Conservation (phyloP, 2,888 invertebrate genomes). For the Neoitamus cyanurus region DNA sequence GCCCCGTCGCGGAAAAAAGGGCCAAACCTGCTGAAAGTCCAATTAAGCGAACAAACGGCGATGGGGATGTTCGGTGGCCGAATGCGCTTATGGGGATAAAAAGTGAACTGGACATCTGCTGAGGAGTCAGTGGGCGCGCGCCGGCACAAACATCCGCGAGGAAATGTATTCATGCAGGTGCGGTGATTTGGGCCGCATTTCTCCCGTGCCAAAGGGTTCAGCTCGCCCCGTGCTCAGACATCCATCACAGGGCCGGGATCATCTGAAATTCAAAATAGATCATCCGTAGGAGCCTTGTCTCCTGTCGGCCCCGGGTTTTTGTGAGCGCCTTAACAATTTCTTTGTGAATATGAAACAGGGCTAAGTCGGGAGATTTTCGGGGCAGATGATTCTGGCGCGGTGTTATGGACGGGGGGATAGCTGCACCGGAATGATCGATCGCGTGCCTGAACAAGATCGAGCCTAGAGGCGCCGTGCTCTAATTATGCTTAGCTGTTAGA, state of each 20-base stretch:
- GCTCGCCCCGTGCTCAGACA: not conserved
- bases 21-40: not conserved
- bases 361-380: not conserved
- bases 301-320: not conserved
- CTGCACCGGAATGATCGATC: slow-evolving; percentile 32
- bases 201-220: slow-evolving; percentile 25
- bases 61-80: slow-evolving; percentile 56
- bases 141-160: not conserved
- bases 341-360: not conserved
- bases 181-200: slow-evolving; percentile 20
- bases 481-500: slow-evolving; percentile 25
- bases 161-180: slow-evolving; percentile 40
- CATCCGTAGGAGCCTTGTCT: slow-evolving; percentile 27
- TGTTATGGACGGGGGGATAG: not conserved
- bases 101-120: slow-evolving; percentile 61
- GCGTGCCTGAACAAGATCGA: slow-evolving; percentile 45
- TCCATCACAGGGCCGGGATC: not conserved
- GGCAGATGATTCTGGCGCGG: not conserved
- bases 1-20: slow-evolving; percentile 11
- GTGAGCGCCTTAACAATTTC: not conserved
- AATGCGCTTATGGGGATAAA: slow-evolving; percentile 56
- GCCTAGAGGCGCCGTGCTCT: slow-evolving; percentile 35
- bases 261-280: slow-evolving; percentile 43
- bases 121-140: slow-evolving; percentile 43
- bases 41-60: slow-evolving; percentile 9